A percentile compares a stretch with the other conserved stretches of the same genome.
These are phyloP conservation scores for Ptychoptera albimana DNA, from an alignment of 2,888 invertebrate species.

Conservation along the genomic window DNA sequence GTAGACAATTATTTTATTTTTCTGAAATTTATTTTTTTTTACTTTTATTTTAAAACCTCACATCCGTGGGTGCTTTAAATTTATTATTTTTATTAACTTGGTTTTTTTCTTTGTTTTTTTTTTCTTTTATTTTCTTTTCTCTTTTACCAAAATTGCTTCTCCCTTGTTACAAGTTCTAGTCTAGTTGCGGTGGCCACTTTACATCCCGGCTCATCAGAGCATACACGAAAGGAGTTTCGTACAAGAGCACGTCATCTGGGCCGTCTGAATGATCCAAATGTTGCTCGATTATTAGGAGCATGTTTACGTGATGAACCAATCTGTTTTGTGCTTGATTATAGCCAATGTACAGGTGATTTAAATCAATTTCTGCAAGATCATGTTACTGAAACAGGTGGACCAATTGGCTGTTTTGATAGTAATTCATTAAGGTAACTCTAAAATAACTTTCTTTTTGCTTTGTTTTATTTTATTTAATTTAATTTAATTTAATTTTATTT, in stretches of 20 bases:
- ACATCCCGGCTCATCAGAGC: conserved; percentile 38
- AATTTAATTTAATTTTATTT: neutral
- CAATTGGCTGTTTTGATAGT: conserved; percentile 27
- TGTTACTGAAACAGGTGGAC: conserved; percentile 49
- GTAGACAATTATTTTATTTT: too few relatives aligned
- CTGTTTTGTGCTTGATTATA: conserved; percentile 57
- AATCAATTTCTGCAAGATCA: conserved; percentile 72
- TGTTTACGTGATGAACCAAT: conserved; percentile 56
- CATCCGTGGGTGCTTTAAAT: too few relatives aligned
- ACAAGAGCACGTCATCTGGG: conserved; percentile 54
- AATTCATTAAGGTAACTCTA: conserved; percentile 4
- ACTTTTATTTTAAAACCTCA: too few relatives aligned
- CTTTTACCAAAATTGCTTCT: neutral
- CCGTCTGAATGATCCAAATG: conserved; percentile 51
- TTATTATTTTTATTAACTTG: neutral
- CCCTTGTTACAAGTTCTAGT: conserved; percentile 23
- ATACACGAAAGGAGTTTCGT: conserved; percentile 50
- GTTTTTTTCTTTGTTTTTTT: neutral
- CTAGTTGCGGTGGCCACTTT: conserved; percentile 61
- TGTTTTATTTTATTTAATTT: conserved; percentile 1
- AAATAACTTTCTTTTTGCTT: conserved; percentile 4
- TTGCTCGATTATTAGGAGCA: conserved; percentile 55
- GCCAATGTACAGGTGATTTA: conserved; percentile 53
- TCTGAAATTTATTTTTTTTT: too few relatives aligned
- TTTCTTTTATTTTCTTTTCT: neutral